Percentiles rank a stretch among this genome's conserved stretches.
Conservation (phyloP, 2,888 invertebrate species). For the Chamaedrilus cognettii region DNA sequence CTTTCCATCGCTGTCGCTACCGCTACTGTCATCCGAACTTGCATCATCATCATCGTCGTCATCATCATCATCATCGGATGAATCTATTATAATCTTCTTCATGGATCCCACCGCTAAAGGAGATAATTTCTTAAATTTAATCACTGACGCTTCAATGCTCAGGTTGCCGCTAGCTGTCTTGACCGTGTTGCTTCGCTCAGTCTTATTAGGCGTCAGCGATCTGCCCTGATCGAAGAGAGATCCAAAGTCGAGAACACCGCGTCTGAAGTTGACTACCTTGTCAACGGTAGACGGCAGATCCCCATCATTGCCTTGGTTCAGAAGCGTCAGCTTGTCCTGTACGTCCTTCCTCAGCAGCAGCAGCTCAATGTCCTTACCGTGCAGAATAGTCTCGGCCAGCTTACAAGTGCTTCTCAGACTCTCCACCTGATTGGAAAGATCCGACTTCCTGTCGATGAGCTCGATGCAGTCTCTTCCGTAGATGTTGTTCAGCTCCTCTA, state of each 20-base stretch:
- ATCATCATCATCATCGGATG: not conserved
- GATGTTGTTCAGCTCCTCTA: slow-evolving; percentile 55
- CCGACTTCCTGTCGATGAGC: slow-evolving; percentile 50
- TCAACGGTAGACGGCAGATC: slow-evolving; percentile 51
- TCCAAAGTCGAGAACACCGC: slow-evolving; percentile 55
- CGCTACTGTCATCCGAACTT: not conserved
- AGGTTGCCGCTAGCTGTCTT: not conserved
- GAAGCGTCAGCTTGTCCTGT: slow-evolving; percentile 54
- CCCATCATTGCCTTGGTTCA: slow-evolving; percentile 50
- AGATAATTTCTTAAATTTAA: too few relatives aligned
- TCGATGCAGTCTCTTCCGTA: slow-evolving; percentile 58
- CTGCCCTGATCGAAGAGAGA: not conserved
- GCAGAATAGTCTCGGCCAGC: slow-evolving; percentile 58
- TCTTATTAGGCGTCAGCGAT: too few relatives aligned
- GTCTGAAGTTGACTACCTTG: slow-evolving; percentile 47
- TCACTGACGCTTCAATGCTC: too few relatives aligned
- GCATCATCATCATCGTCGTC: not conserved
- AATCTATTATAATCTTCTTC: not conserved
- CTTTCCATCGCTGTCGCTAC: not conserved
- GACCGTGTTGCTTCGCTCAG: too few relatives aligned
- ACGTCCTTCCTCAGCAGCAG: slow-evolving; percentile 59
- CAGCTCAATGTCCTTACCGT: slow-evolving; percentile 60
- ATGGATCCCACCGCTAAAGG: not conserved
- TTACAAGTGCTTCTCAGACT: slow-evolving; percentile 58
- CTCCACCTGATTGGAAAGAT: slow-evolving; percentile 44